Conservation (phyloP, 2,888 invertebrate species). For the Galerucella pusilla region DNA sequence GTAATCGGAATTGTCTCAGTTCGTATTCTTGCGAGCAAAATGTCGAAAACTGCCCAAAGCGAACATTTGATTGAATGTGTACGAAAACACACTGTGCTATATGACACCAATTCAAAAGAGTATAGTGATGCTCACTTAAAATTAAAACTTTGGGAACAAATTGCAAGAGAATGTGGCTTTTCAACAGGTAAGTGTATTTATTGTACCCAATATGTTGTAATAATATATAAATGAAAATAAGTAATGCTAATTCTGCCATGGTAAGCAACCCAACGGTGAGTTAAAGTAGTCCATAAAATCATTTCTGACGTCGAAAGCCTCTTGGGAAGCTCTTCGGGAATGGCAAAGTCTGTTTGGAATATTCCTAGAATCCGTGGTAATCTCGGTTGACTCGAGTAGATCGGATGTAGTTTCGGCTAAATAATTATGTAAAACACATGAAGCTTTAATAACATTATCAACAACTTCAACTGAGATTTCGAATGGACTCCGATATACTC, state of each 20-base stretch:
- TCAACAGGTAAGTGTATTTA: background rate
- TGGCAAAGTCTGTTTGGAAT: slow-evolving; percentile 1
- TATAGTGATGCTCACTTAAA: background rate
- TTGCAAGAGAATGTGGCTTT: background rate
- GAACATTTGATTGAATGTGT: background rate
- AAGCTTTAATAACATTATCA: too few relatives aligned
- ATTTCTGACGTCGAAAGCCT: background rate
- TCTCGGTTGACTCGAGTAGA: too few relatives aligned
- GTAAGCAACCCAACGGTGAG: too few relatives aligned
- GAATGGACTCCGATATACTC: too few relatives aligned
- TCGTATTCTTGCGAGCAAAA: too few relatives aligned
- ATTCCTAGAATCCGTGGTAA: background rate
- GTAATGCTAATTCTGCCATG: too few relatives aligned
- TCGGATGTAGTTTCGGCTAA: too few relatives aligned
- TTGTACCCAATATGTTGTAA: background rate
- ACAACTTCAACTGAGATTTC: too few relatives aligned
- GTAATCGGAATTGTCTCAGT: too few relatives aligned
- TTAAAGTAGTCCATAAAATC: background rate
- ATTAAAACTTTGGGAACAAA: background rate
- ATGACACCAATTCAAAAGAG: background rate
- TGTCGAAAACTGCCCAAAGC: background rate
- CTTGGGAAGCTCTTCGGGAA: background rate
- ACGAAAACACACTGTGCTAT: too few relatives aligned
- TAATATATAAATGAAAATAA: background rate
- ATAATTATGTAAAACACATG: too few relatives aligned